A percentile compares a stretch with the other conserved stretches of the same genome.
phyloP scores from a whole-genome alignment of 2,797 vertebrate species.

The Salarias fasciatus region DNA sequence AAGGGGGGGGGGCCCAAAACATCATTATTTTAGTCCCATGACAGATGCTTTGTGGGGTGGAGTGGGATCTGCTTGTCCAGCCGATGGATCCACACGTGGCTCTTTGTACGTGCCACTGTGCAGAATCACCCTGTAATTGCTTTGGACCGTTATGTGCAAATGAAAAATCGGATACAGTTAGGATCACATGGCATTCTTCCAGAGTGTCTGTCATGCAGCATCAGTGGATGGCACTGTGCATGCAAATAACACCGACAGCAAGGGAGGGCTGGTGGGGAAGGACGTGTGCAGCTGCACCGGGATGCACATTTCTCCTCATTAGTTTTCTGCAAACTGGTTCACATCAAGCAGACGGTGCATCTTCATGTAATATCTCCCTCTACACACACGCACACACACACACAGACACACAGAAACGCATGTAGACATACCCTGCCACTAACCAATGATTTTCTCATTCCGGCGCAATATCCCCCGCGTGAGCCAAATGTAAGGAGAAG shows the following conservation, averaged over 20 bases:
- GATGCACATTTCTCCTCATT: constrained; percentile 30
- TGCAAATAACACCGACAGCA: constrained; percentile 15
- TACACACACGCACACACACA: constrained; percentile 17
- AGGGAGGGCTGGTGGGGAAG: neutral
- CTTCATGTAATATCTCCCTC: constrained; percentile 21
- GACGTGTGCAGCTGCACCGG: constrained; percentile 6
- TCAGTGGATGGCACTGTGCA: constrained; percentile 14
- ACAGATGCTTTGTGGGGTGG: constrained; percentile 62
- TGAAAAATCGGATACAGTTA: constrained; percentile 67
- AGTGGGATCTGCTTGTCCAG: constrained; percentile 53
- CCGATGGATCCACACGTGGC: constrained; percentile 57
- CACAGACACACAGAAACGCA: constrained; percentile 3
- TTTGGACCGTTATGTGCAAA: constrained; percentile 62
- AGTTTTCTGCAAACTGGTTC: constrained; percentile 28
- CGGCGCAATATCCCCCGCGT: constrained; percentile 54
- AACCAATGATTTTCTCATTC: constrained; percentile 66
- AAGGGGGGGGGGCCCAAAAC: constrained; percentile 51
- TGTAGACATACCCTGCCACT: constrained; percentile 12
- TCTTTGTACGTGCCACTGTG: constrained; percentile 52
- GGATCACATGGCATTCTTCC: constrained; percentile 44
- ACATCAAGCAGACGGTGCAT: constrained; percentile 22
- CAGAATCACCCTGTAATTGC: constrained; percentile 68
- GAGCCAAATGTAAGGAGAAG: constrained; percentile 64
- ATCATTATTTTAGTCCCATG: constrained; percentile 71
- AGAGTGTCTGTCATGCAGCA: constrained; percentile 33